Evolutionary conservation across 2,113 vertebrate genomes (phyloP), one percentile per base, ranked within the genome.

Genomic region (Loxodonta africana): DNA sequence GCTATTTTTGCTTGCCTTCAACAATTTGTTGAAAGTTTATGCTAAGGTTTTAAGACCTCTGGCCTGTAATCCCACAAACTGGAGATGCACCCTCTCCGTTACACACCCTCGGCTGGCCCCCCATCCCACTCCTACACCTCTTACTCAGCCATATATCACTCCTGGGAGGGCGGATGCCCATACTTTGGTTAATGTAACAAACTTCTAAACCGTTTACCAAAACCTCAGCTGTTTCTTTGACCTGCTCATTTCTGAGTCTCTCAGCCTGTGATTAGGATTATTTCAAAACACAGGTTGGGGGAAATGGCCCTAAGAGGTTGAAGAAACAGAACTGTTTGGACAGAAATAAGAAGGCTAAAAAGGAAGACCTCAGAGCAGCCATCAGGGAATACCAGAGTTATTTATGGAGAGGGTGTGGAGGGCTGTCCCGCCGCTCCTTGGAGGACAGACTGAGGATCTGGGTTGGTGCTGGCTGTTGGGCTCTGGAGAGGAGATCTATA

Each of bases 331-430:
- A 83, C 51, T 77, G 65, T 88, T 83, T 25, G 0, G 23, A 83
- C 57, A 48, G 78, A 92, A 87, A 91, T 76, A 90, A 96, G 18
- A 37, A 63, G 30, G 2, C 63, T 93, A 88, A 51, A 78, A 88
- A 93, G 80, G 74, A 94, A 60, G 44, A 12, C 2, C 71, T 90
- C 51, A 46, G 74, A 88, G 82, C 67, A 60, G 9, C 0, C 25
- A 4, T 26, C 11, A 37, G 74, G 88, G 86, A 85, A 62, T 23
- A 84, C 76, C 83, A 63, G 76, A 53, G 28, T 65, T 85, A 87
- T 90, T 92, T 87, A 33, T 48, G 20, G 67, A 71, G 48, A 87
- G 93, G 80, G 53, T 0, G 26, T 80, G 63, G 65, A 88, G 23
- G 62, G n/a, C 46, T 46, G 8, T 30, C 48, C 53, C 77, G 4